These are phyloP conservation scores for Babylonia areolata DNA, from an alignment of 1,140 invertebrate species.

Conservation along the genomic window DNA sequence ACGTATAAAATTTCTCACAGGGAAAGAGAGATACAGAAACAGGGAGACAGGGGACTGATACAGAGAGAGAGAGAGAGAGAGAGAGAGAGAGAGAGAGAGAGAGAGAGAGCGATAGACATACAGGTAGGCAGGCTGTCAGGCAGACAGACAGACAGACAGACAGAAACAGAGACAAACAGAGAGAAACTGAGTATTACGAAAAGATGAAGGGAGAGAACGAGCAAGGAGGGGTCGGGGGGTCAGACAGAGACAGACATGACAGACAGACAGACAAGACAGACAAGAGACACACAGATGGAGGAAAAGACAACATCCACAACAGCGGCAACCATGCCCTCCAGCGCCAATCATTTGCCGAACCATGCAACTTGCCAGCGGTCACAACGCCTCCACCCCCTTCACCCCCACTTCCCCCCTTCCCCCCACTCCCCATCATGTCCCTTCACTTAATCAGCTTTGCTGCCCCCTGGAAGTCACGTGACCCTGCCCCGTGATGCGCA, in stretches of 20 bases:
- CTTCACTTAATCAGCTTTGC: too few species aligned
- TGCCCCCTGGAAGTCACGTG: too few species aligned
- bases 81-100: neutral
- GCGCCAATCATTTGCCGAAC: too few species aligned
- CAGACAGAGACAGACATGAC: neutral
- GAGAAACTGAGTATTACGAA: neutral
- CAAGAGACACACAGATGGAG: slow-evolving; percentile 20
- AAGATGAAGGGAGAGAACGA: neutral
- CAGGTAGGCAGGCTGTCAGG: neutral
- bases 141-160: neutral
- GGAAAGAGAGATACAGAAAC: too few species aligned
- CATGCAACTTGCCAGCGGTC: too few species aligned
- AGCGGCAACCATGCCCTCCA: too few species aligned
- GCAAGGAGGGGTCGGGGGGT: neutral
- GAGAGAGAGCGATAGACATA: neutral
- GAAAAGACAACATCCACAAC: too few species aligned
- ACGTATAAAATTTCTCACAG: too few species aligned
- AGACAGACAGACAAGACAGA: slow-evolving; percentile 24
- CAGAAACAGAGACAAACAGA: neutral
- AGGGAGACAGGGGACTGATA: neutral
- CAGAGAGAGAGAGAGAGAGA: neutral
- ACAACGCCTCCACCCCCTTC: too few species aligned
- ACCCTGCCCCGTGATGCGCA: too few species aligned
- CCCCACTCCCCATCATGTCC: too few species aligned
- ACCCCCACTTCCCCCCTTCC: too few species aligned